Evolutionary conservation across 37 sponge, comb jelly and placozoan genomes (phyloP).

Genomic region (Halichondria panicea): DNA sequence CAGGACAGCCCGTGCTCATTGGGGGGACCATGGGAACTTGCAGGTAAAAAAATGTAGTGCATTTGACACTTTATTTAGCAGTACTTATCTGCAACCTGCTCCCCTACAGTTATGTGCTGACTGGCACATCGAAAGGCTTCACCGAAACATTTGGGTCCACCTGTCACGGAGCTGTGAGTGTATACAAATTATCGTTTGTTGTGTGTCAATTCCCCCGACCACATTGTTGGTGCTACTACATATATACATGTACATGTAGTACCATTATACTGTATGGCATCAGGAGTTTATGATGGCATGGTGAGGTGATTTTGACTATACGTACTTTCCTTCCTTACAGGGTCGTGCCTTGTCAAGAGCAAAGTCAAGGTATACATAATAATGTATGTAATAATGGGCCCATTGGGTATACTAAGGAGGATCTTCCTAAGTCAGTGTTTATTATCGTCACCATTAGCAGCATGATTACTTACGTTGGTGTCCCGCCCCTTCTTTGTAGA

Average conservation of each 20-base stretch:
- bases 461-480: too few species aligned
- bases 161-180: constrained; percentile 96
- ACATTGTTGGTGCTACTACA: not conserved
- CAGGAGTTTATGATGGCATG: not conserved
- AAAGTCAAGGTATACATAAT: constrained; percentile 76
- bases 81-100: not conserved
- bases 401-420: not conserved
- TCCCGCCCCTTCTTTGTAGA: constrained; percentile 31
- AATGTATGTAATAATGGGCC: not conserved
- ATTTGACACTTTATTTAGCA: not conserved
- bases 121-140: constrained; percentile 95
- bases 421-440: not conserved
- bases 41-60: constrained; percentile 44
- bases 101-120: constrained; percentile 87
- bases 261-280: too few species aligned
- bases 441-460: not conserved
- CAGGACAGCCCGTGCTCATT: constrained; percentile 98
- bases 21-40: constrained; percentile 99
- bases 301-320: not conserved
- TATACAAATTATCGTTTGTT: not conserved
- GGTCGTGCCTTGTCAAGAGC: constrained; percentile 85
- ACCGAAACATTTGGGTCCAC: constrained; percentile 95
- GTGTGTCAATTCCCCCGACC: too few species aligned
- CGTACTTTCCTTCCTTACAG: constrained; percentile 2
- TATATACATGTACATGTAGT: constrained; percentile 1